Evolutionary conservation across 2,797 vertebrate genomes (phyloP), one percentile per base, ranked within the genome.

Genomic region (Carcharodon carcharias): DNA sequence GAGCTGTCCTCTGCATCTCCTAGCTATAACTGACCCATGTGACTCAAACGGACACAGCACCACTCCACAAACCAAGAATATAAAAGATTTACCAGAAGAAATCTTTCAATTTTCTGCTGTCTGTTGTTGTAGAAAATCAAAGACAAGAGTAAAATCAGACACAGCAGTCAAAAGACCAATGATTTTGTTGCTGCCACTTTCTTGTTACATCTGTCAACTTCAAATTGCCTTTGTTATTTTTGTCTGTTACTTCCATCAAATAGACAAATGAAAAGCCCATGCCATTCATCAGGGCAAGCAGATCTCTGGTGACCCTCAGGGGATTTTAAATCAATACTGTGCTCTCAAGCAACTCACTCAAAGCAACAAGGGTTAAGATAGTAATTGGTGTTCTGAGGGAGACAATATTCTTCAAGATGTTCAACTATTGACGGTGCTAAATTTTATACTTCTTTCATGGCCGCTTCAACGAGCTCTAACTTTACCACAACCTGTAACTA

Each of bases 231-330:
- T 95, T 73, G 67, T 95, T 95, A 95, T 71, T 95, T 73, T 71
- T 95, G 45, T 95, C 63, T 95, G 93, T 54, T 71, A 50, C 73
- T 95, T 95, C 93, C 28, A 71, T 95, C 63, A 71, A 69, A 95
- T 14, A 69, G 65, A 95, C 65, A 95, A 95, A 71, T 50, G 50
- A 92, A 58, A 58, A n/a, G 35, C 26, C 54, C 89, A 63, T 63
- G 93, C 7, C 45, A 71, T 18, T 50, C 65, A 54, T 95, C 65
- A 56, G 67, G 93, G 14, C 26, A 71, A 45, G 23, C 12, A 54
- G 45, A 40, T 11, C 40, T 71, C 67, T 50, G 40, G 67, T 95
- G 65, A 54, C 40, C 40, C 67, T 69, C 65, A 95, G 45, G 93
- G 16, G 61, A n/a, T 61, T 67, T 45, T 61, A 91, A 61, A 93